Percentiles rank a stretch among this genome's conserved stretches.
Evolutionary conservation across 2,797 vertebrate genomes (phyloP).

Genomic region (Liasis olivaceus): DNA sequence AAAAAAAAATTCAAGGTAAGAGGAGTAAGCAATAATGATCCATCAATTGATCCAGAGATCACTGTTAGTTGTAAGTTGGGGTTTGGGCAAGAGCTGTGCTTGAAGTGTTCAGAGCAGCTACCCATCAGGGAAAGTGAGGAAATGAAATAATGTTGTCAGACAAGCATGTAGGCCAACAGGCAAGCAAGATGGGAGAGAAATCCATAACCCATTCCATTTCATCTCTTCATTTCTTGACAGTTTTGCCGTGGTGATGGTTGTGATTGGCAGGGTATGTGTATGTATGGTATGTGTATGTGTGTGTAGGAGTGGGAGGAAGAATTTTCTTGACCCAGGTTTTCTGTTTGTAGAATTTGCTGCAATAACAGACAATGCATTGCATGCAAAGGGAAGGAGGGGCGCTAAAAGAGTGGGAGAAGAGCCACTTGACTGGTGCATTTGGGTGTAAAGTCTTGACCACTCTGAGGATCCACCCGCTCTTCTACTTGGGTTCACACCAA

Average conservation of each 20-base stretch:
- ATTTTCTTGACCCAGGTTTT: neutral
- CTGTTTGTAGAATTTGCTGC: neutral
- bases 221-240: constrained; percentile 8
- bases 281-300: too few relatives aligned
- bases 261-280: neutral
- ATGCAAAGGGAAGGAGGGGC: too few relatives aligned
- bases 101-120: constrained; percentile 25
- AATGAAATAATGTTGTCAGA: constrained; percentile 39
- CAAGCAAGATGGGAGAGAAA: constrained; percentile 20
- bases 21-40: constrained; percentile 14
- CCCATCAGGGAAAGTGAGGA: neutral
- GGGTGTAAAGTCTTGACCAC: too few relatives aligned
- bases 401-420: too few relatives aligned
- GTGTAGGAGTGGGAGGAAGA: neutral
- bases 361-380: too few relatives aligned
- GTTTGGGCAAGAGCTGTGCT: constrained; percentile 21
- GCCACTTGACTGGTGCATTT: too few relatives aligned
- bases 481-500: too few relatives aligned
- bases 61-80: constrained; percentile 15
- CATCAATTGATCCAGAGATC: constrained; percentile 40
- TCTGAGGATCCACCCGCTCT: too few relatives aligned
- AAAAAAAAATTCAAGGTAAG: constrained; percentile 23
- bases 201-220: constrained; percentile 23
- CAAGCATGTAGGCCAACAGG: constrained; percentile 28
- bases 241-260: neutral